Evolutionary conservation across 2,113 vertebrate genomes (phyloP).

Genomic region (Corythoichthys haematopterus): DNA sequence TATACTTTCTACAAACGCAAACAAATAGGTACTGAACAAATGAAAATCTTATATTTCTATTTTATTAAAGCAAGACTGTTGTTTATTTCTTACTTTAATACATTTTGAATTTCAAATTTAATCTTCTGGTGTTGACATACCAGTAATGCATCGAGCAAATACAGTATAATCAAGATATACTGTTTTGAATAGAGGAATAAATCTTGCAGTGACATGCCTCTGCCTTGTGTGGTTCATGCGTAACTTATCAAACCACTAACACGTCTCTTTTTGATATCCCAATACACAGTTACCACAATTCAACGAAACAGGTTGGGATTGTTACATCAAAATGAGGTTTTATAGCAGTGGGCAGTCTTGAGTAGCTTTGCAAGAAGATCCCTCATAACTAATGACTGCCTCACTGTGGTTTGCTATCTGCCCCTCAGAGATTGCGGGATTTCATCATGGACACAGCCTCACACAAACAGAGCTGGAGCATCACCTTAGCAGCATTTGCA

Average conservation of each 20-base stretch:
- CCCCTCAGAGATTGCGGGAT: neutral
- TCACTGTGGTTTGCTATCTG: constrained; percentile 34
- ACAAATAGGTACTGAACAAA: neutral
- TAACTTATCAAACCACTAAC: neutral
- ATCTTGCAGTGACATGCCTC: neutral
- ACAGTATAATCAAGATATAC: neutral
- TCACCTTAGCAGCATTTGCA: constrained; percentile 16
- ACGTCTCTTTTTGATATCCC: neutral
- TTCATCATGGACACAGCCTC: neutral
- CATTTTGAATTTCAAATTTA: neutral
- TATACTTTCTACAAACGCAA: neutral
- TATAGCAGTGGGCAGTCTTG: constrained; percentile 27
- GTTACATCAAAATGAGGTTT: neutral
- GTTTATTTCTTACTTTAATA: neutral
- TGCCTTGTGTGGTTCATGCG: neutral
- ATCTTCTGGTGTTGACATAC: no score
- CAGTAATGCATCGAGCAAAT: neutral
- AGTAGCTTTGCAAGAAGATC: constrained; percentile 52
- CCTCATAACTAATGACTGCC: constrained; percentile 42
- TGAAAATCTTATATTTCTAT: neutral
- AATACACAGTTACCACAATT: neutral
- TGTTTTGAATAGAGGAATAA: neutral
- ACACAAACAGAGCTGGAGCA: constrained; percentile 12
- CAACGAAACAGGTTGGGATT: neutral
- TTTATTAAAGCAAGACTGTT: neutral